Conservation (phyloP, 1,140 invertebrate genomes). For the Caenorhabditis inopinata region DNA sequence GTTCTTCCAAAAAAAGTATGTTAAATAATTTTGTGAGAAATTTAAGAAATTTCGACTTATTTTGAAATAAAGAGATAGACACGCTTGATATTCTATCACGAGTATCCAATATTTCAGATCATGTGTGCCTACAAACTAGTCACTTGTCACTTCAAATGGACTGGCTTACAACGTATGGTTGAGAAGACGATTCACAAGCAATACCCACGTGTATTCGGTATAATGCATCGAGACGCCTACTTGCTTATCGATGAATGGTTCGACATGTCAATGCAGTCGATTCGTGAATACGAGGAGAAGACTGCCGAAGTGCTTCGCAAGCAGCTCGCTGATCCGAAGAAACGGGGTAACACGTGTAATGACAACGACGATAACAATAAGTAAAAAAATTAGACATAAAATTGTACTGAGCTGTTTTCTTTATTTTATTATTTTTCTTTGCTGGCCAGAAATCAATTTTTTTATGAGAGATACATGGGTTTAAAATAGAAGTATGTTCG, state of each 20-base stretch:
- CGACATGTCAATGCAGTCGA: constrained; percentile 90
- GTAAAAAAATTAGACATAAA: neutral
- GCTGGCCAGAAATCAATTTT: too few relatives aligned
- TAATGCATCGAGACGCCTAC: constrained; percentile 78
- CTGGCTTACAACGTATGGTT: constrained; percentile 86
- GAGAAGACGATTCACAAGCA: constrained; percentile 88
- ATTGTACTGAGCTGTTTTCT: neutral
- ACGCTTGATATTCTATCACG: neutral
- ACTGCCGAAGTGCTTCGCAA: constrained; percentile 80
- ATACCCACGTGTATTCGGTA: constrained; percentile 48
- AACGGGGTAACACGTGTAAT: constrained; percentile 28
- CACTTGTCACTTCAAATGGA: constrained; percentile 96
- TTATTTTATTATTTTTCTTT: too few relatives aligned
- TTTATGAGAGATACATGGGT: too few relatives aligned
- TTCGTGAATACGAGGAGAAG: constrained; percentile 84
- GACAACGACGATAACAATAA: constrained; percentile 11
- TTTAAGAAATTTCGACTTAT: too few relatives aligned
- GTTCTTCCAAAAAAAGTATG: too few relatives aligned
- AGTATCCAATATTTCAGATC: constrained; percentile 65
- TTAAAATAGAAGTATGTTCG: too few relatives aligned
- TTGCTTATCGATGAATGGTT: constrained; percentile 94
- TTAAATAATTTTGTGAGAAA: too few relatives aligned
- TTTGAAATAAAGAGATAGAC: neutral
- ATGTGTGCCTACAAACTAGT: constrained; percentile 99
- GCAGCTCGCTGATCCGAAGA: constrained; percentile 33